Percentiles rank a stretch among this genome's conserved stretches.
phyloP scores from a whole-genome alignment of 2,113 vertebrate species.

The Petrocephalus microphthalmus region DNA sequence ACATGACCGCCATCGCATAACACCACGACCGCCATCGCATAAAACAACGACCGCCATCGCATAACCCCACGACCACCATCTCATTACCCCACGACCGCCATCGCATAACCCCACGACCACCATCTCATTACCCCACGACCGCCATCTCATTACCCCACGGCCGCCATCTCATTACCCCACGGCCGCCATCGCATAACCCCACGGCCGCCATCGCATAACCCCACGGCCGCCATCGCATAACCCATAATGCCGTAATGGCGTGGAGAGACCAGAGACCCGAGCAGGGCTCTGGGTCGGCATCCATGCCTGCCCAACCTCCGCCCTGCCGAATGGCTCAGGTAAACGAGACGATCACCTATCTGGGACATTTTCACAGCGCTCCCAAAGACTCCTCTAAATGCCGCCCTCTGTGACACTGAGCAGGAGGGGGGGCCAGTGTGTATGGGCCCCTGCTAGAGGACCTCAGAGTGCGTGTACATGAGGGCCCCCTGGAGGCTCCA shows the following conservation, averaged over 20 bases:
- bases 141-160: neutral
- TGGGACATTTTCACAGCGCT: neutral
- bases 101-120: neutral
- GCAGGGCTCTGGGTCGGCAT: neutral
- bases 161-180: neutral
- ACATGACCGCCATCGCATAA: neutral
- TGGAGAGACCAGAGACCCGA: neutral
- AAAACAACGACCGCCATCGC: neutral
- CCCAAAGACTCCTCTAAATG: constrained; percentile 23
- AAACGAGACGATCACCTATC: constrained; percentile 26
- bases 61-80: neutral
- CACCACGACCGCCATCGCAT: neutral
- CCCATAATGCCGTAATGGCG: neutral
- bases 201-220: too few species aligned
- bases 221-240: too few species aligned
- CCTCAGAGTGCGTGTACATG: neutral
- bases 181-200: neutral
- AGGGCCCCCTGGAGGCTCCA: neutral
- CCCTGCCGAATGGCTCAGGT: neutral
- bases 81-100: neutral
- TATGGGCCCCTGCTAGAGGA: too few species aligned
- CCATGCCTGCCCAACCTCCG: constrained; percentile 2
- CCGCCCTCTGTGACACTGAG: constrained; percentile 31
- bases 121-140: neutral
- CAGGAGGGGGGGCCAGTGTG: neutral